Percentiles rank a stretch among this genome's conserved stretches.
Conservation (phyloP, 2,113 vertebrate genomes). For the Neofelis nebulosa region DNA sequence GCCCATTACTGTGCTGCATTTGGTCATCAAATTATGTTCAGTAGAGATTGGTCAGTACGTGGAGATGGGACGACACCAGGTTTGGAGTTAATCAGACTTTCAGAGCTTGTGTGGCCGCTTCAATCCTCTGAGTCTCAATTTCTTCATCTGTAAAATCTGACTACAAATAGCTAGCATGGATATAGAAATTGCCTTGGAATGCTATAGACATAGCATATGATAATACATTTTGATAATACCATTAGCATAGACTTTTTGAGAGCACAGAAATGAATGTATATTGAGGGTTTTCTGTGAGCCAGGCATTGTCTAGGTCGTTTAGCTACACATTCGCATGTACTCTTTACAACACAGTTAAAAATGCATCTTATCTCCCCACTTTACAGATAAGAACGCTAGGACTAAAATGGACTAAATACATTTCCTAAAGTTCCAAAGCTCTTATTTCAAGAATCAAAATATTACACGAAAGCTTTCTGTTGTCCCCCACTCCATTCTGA, state of each 20-base stretch:
- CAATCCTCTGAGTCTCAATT: neutral
- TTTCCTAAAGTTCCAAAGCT: neutral
- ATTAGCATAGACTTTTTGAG: neutral
- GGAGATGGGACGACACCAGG: neutral
- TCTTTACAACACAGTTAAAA: neutral
- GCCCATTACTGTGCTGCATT: neutral
- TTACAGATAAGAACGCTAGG: neutral
- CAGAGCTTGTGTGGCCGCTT: neutral
- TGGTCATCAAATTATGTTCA: neutral
- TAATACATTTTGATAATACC: neutral
- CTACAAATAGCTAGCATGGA: neutral
- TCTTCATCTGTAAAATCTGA: neutral
- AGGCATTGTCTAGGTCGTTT: neutral
- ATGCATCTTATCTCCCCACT: neutral
- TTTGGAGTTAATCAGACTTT: neutral
- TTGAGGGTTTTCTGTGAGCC: neutral
- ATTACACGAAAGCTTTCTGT: neutral
- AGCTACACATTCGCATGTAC: neutral
- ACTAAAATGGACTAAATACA: neutral
- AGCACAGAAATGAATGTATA: neutral
- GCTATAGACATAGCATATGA: neutral
- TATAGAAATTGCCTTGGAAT: neutral
- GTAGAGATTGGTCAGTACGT: neutral
- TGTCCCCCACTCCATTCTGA: neutral
- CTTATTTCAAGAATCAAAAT: neutral